phyloP scores from a whole-genome alignment of 2,113 vertebrate species.

The Lepus europaeus region DNA sequence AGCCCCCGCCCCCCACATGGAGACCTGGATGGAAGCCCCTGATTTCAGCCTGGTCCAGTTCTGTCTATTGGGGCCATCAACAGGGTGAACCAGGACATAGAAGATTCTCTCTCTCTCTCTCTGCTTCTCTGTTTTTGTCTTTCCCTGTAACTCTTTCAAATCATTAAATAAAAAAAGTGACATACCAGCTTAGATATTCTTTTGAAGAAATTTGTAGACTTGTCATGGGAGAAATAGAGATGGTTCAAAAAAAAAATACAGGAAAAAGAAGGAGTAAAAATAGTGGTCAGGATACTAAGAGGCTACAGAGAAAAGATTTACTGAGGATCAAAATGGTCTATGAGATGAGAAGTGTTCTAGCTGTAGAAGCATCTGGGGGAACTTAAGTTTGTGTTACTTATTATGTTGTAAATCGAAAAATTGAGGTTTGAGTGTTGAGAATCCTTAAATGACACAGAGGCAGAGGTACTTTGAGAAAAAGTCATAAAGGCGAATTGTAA shows the following conservation, averaged over 20 bases:
- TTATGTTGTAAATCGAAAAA: not conserved
- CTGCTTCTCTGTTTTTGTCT: no score
- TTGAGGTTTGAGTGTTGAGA: not conserved
- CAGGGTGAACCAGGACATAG: no score
- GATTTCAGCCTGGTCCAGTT: no score
- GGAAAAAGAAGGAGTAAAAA: not conserved
- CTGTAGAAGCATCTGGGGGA: not conserved
- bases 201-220: constrained; percentile 1
- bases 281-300: not conserved
- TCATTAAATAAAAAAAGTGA: no score
- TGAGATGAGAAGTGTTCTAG: constrained; percentile 19
- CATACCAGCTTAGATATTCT: not conserved
- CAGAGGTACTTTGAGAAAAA: not conserved
- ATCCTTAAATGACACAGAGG: not conserved
- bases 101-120: no score
- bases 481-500: not conserved
- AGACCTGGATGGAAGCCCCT: no score
- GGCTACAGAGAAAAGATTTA: not conserved
- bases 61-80: no score
- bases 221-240: not conserved
- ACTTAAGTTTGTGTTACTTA: not conserved
- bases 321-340: not conserved
- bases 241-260: not conserved
- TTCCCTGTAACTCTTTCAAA: no score
- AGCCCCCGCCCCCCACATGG: no score